These are phyloP conservation scores for Suillia variegata DNA, from an alignment of 2,888 invertebrate species.

Conservation along the genomic window DNA sequence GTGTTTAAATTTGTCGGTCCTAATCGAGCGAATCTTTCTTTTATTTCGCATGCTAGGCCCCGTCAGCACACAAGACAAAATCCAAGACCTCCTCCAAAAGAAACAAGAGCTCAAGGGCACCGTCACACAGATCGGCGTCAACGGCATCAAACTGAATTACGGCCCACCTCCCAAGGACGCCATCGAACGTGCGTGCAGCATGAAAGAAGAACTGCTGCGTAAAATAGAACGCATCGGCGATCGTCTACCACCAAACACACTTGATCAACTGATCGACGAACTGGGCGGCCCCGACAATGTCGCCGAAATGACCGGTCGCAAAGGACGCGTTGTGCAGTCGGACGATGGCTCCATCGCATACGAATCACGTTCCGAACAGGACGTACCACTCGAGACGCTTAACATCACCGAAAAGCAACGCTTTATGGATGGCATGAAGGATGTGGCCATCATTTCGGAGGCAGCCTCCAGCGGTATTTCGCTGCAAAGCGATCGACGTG, in stretches of 20 bases:
- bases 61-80: constrained; percentile 78
- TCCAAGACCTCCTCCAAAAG: constrained; percentile 70
- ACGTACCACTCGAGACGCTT: constrained; percentile 94
- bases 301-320: constrained; percentile 99
- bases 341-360: constrained; percentile 93
- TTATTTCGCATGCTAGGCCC: constrained; percentile 47
- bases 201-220: constrained; percentile 89
- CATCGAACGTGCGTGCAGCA: constrained; percentile 86
- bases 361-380: constrained; percentile 91
- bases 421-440: constrained; percentile 98
- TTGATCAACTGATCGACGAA: constrained; percentile 98
- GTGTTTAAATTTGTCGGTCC: neutral
- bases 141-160: constrained; percentile 56
- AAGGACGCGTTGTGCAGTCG: constrained; percentile 89
- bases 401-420: constrained; percentile 90
- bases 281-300: constrained; percentile 97
- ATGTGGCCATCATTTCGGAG: constrained; percentile 98
- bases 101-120: constrained; percentile 59
- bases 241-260: constrained; percentile 91
- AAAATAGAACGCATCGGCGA: constrained; percentile 87
- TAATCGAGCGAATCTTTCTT: neutral
- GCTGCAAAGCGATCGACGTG: constrained; percentile 93
- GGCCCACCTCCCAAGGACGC: constrained; percentile 78
- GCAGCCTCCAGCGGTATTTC: constrained; percentile 98
- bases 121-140: constrained; percentile 54